Evolutionary conservation across 2,888 invertebrate genomes (phyloP), one percentile per base, ranked within the genome.

Genomic region (Drosophila yooni): DNA sequence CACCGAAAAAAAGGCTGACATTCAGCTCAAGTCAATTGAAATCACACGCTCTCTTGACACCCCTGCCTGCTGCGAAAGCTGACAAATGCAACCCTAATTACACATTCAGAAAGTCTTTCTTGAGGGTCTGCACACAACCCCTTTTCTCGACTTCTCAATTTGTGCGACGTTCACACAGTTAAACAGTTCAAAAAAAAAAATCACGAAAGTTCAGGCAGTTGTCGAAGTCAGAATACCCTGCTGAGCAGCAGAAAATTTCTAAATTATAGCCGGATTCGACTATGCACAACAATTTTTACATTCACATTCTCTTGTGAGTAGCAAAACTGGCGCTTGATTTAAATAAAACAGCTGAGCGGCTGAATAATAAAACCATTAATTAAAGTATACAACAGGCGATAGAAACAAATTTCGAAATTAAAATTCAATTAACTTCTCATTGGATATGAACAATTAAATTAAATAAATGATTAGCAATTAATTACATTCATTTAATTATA

Each of bases 81-180:
- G 33, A 67, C 65, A 79, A 81, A 83, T 70, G 77, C 78, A 82
- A 82, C 84, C 87, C 84, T 86, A 79, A 83, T 86, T 83, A 79
- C 69, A 68, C 27, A 67, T 78, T 59, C 70, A 78, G 51, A 74
- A 52, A 46, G 38, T 27, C 64, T 43, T 21, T 53, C 15, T 11
- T 50, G 29, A 36, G 40, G 56, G 38, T n/a, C 33, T 40, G 34
- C 2, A 11, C 60, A 52, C 61, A 46, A 64, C 64, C 63, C 79
- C 60, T 61, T 58, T 50, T 31, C 46, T 4, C 46, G 13, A 46
- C 21, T 31, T 31, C 36, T 52, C 43, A 43, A 36, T 36, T 40
- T 51, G 18, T 56, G 38, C 13, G 65, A 56, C 21, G 51, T 62
- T 62, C 65, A 34, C 40, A 43, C 21, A 25, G 34, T 10, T 36